Evolutionary conservation across 30 jellyfish, hydroid and myxozoan species (phyloP).

Genomic region (Cassiopea xamachana): DNA sequence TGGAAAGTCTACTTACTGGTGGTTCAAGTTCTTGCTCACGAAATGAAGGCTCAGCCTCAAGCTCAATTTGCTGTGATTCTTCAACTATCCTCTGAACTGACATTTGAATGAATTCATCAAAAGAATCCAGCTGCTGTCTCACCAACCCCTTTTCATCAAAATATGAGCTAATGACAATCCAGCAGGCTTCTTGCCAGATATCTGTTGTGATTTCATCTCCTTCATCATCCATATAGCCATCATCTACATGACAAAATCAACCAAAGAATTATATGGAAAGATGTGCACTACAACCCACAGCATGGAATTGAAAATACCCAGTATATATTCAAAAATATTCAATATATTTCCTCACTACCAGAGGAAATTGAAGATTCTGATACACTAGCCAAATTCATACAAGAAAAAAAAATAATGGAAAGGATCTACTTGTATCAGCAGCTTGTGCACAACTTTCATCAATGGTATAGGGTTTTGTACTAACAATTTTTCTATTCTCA

Average conservation of each 20-base stretch:
- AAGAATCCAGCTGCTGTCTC: slow-evolving; percentile 99
- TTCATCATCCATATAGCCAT: slow-evolving; percentile 88
- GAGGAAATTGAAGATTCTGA: too few species aligned
- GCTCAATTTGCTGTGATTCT: slow-evolving; percentile 98
- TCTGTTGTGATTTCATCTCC: slow-evolving; percentile 97
- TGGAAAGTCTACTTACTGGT: slow-evolving; percentile 80
- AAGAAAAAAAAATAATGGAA: too few species aligned
- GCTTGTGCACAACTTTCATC: too few species aligned
- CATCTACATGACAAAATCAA: slow-evolving; percentile 48
- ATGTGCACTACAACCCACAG: too few species aligned
- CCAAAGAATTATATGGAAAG: too few species aligned
- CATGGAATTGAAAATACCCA: too few species aligned
- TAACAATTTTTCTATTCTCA: too few species aligned
- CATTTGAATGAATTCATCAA: slow-evolving; percentile 99
- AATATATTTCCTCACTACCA: too few species aligned
- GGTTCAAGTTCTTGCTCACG: slow-evolving; percentile 96
- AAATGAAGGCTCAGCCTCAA: slow-evolving; percentile 98
- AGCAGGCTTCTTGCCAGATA: slow-evolving; percentile 99
- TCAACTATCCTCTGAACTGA: slow-evolving; percentile 99
- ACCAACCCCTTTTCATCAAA: slow-evolving; percentile 99
- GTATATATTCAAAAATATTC: too few species aligned
- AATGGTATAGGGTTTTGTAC: too few species aligned
- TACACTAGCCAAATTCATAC: too few species aligned
- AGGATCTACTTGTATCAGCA: too few species aligned
- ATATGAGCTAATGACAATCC: slow-evolving; percentile 99